Percentiles rank a stretch among this genome's conserved stretches.
Evolutionary conservation across 2,888 invertebrate species (phyloP).

Genomic region (Mantis religiosa): DNA sequence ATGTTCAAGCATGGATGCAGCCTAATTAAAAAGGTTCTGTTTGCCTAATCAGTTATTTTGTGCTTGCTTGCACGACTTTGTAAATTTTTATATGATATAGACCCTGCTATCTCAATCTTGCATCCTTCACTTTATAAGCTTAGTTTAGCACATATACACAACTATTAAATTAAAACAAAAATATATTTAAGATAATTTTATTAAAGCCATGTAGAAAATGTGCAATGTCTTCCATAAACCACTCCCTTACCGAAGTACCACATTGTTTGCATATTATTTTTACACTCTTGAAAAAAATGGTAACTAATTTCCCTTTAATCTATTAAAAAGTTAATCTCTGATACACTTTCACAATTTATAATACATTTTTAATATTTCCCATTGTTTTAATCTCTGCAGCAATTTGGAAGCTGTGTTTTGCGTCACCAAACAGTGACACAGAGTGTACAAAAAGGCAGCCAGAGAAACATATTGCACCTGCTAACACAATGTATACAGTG

Average conservation of each 20-base stretch:
- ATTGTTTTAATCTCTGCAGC: not conserved
- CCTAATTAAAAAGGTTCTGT: no score
- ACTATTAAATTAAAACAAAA: not conserved
- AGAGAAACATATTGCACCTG: not conserved
- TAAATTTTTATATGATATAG: no score
- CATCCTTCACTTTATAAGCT: not conserved
- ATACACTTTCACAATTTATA: not conserved
- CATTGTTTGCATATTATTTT: not conserved
- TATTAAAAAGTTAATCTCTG: not conserved
- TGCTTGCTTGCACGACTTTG: no score
- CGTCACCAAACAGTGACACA: not conserved
- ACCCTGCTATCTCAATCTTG: no score
- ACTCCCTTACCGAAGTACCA: not conserved
- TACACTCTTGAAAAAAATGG: not conserved
- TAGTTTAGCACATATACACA: not conserved
- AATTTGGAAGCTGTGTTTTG: not conserved
- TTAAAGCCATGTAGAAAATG: not conserved
- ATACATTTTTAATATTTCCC: not conserved
- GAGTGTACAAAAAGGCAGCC: not conserved
- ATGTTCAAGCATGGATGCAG: no score
- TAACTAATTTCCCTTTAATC: not conserved
- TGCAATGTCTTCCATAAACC: not conserved
- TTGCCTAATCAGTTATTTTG: no score
- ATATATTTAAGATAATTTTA: not conserved
- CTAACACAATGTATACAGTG: not conserved